Percentiles rank a stretch among this genome's conserved stretches.
phyloP scores from a whole-genome alignment of 2,797 vertebrate species.

The Hyperoplus lanceolatus region DNA sequence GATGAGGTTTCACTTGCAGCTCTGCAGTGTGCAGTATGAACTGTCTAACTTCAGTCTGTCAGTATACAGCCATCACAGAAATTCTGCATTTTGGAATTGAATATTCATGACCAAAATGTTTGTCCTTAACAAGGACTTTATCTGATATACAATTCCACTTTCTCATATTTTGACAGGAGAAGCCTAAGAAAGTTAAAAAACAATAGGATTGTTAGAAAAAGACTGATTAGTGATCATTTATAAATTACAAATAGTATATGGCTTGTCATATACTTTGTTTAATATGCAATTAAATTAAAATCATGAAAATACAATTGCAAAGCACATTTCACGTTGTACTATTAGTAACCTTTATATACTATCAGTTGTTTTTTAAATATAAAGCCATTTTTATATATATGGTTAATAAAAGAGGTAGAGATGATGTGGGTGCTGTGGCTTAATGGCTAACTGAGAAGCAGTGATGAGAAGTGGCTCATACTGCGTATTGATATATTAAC shows the following conservation, averaged over 20 bases:
- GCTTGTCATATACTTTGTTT: background rate
- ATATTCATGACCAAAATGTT: background rate
- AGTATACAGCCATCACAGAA: background rate
- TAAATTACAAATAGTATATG: background rate
- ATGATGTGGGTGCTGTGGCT: background rate
- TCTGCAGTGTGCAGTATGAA: slow-evolving; percentile 35
- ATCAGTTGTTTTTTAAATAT: background rate
- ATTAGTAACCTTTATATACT: background rate
- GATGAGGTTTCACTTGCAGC: slow-evolving; percentile 73
- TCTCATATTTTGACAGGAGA: background rate
- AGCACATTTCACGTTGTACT: background rate
- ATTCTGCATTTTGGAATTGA: background rate
- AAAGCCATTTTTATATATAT: background rate
- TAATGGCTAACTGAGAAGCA: background rate
- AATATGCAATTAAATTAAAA: background rate
- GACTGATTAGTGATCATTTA: too few species aligned
- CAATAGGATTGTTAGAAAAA: background rate
- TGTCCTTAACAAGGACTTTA: slow-evolving; percentile 10
- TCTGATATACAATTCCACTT: background rate
- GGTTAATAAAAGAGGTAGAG: background rate
- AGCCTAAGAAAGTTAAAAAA: background rate
- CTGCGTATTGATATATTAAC: background rate
- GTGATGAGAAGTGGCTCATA: background rate
- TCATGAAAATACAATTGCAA: background rate
- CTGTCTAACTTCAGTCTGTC: slow-evolving; percentile 13